These are phyloP conservation scores for Panorpa germanica DNA, from an alignment of 2,888 invertebrate species.

Conservation along the genomic window DNA sequence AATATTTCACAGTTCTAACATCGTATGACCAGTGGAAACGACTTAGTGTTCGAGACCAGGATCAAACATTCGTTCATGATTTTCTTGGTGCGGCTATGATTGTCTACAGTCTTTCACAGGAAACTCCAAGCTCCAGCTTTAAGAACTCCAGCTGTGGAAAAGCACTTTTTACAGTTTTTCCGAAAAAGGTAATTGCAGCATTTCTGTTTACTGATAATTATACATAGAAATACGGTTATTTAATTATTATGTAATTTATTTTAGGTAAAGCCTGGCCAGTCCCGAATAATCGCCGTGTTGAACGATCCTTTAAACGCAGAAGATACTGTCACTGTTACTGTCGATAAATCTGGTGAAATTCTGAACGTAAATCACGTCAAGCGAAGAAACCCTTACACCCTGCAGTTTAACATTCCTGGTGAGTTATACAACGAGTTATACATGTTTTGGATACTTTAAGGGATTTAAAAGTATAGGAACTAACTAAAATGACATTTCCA, in stretches of 20 bases:
- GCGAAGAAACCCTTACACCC: conserved; percentile 63
- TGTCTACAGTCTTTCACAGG: too few relatives aligned
- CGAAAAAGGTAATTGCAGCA: too few relatives aligned
- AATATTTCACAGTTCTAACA: conserved; percentile 33
- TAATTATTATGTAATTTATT: conserved; percentile 5
- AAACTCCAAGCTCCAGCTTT: too few relatives aligned
- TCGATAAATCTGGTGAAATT: conserved; percentile 65
- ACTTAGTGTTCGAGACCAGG: conserved; percentile 62
- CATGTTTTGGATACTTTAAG: background rate
- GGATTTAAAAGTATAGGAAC: background rate
- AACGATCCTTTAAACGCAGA: conserved; percentile 60
- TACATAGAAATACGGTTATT: conserved; percentile 3
- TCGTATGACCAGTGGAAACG: conserved; percentile 65
- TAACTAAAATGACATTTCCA: conserved; percentile 1
- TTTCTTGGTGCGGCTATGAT: conserved; percentile 70
- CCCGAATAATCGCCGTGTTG: conserved; percentile 59
- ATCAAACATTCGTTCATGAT: conserved; percentile 66
- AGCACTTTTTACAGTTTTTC: too few relatives aligned
- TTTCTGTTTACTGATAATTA: background rate
- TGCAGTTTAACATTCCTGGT: conserved; percentile 69
- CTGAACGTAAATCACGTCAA: conserved; percentile 56
- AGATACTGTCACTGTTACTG: conserved; percentile 56
- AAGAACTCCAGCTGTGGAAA: too few relatives aligned
- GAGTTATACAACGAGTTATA: conserved; percentile 12
- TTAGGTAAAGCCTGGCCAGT: conserved; percentile 40